phyloP scores from a whole-genome alignment of 1,140 invertebrate genomes.

The Ceratitis capitata region DNA sequence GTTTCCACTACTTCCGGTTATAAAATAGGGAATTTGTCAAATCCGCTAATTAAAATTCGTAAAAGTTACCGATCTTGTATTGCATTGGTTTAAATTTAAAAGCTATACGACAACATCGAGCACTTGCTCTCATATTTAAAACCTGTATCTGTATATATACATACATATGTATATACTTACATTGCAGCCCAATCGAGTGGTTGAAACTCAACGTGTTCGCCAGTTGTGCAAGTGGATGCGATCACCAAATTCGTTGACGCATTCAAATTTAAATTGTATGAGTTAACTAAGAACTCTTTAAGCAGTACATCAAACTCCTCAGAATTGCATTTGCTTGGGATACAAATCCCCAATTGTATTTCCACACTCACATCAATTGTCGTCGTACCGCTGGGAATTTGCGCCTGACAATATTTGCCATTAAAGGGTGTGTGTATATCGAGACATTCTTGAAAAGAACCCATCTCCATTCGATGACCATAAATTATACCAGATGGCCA shows the following conservation, averaged over 20 bases:
- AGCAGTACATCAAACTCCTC: constrained; percentile 23
- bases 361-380: background rate
- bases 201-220: background rate
- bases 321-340: background rate
- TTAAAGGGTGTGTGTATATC: background rate
- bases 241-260: background rate
- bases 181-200: background rate
- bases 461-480: constrained; percentile 56
- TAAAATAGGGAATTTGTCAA: no score
- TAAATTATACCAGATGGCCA: constrained; percentile 58
- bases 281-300: background rate
- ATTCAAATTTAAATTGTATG: background rate
- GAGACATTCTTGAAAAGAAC: constrained; percentile 56
- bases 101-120: background rate
- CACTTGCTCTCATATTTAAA: background rate
- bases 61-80: background rate
- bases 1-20: no score
- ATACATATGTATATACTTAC: background rate
- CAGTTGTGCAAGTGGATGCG: background rate
- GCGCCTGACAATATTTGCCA: constrained; percentile 49
- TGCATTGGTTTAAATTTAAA: no score
- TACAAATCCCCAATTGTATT: background rate
- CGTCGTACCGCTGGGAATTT: background rate
- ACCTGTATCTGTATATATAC: background rate
- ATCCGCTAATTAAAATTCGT: background rate